Conservation (phyloP, 2,113 vertebrate genomes). For the Monarcha castaneiventris region DNA sequence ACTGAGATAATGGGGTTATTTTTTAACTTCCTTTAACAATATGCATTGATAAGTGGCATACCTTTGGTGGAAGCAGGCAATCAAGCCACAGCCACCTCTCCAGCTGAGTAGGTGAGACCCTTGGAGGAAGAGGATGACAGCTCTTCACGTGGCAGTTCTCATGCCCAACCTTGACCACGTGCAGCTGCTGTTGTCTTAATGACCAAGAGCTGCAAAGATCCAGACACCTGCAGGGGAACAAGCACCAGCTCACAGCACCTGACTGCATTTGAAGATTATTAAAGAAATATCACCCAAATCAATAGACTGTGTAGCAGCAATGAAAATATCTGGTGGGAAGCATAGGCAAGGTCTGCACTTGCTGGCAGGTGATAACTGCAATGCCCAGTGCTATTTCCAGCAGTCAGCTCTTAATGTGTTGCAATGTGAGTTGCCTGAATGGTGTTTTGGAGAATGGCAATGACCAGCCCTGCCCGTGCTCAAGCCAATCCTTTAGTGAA, state of each 20-base stretch:
- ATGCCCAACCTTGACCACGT: rapidly evolving
- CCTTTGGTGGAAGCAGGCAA: not conserved
- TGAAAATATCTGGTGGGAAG: not conserved
- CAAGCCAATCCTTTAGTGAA: not conserved
- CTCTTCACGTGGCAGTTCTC: not conserved
- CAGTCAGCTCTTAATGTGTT: not conserved
- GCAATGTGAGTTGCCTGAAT: not conserved
- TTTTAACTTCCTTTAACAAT: not conserved
- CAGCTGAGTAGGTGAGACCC: not conserved
- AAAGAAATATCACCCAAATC: not conserved
- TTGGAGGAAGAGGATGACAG: not conserved
- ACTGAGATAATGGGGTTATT: not conserved
- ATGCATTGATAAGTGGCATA: not conserved
- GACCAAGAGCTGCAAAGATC: not conserved
- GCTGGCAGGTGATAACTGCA: not conserved
- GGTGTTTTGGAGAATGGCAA: rapidly evolving
- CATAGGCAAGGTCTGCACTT: not conserved
- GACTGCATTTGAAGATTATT: not conserved
- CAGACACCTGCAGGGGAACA: not conserved
- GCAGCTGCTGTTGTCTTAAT: rapidly evolving
- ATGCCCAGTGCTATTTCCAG: not conserved
- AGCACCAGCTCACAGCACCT: not conserved
- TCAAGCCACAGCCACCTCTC: not conserved
- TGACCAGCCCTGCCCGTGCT: not conserved
- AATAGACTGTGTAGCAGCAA: not conserved